phyloP scores from a whole-genome alignment of 92 coral and sea anemone species.

The Zoanthus solanderi region DNA sequence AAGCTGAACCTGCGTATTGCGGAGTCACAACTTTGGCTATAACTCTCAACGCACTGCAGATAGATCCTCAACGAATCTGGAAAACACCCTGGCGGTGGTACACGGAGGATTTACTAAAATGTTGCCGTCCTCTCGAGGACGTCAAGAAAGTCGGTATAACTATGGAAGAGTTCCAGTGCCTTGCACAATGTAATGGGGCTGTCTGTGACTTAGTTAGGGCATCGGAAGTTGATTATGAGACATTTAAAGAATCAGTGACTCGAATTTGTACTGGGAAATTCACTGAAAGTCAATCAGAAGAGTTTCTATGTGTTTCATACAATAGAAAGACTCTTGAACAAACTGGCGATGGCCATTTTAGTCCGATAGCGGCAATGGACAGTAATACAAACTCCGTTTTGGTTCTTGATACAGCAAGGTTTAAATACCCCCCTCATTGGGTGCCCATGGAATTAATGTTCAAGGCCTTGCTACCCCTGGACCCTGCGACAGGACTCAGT shows the following conservation, averaged over 20 bases:
- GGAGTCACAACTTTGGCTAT: constrained; percentile 90
- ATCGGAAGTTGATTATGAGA: constrained; percentile 36
- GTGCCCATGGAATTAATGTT: no score
- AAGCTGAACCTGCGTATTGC: constrained; percentile 94
- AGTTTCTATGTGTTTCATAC: no score
- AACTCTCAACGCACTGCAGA: constrained; percentile 86
- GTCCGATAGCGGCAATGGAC: no score
- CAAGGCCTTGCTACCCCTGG: no score
- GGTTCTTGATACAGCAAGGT: no score
- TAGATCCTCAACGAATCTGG: constrained; percentile 91
- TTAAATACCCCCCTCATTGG: no score
- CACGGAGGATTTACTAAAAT: constrained; percentile 85
- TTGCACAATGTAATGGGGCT: constrained; percentile 93
- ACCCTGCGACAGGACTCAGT: no score
- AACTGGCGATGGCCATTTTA: no score
- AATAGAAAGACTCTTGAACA: no score
- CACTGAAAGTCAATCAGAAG: no score
- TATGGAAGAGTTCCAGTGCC: constrained; percentile 81
- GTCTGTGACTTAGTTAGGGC: constrained; percentile 74
- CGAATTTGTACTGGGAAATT: no score
- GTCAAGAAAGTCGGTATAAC: constrained; percentile 81
- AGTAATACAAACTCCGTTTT: no score
- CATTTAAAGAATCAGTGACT: not conserved
- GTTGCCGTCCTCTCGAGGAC: constrained; percentile 86
- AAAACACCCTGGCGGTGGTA: constrained; percentile 97